Conservation (phyloP, 2,113 vertebrate genomes). For the Tragelaphus scriptus region DNA sequence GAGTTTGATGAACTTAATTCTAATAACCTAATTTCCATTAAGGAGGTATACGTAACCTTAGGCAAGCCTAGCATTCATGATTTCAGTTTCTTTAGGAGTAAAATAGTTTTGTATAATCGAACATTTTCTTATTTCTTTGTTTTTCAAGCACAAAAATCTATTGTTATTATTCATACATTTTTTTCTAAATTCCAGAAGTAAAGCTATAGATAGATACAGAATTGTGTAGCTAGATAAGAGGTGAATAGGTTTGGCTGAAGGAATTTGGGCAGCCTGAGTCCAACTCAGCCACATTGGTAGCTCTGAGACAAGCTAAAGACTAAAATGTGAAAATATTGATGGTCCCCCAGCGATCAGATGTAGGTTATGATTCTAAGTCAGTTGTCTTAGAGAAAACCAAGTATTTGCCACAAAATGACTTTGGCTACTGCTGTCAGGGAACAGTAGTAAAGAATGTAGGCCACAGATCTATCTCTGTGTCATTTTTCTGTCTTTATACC, state of each 20-base stretch:
- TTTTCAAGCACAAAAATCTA: background rate
- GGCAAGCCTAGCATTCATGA: background rate
- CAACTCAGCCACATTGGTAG: background rate
- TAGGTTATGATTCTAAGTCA: background rate
- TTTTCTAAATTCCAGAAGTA: background rate
- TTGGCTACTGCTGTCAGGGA: background rate
- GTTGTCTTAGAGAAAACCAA: background rate
- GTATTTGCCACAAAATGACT: background rate
- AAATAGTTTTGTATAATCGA: background rate
- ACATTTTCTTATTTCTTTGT: background rate
- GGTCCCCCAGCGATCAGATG: background rate
- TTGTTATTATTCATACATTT: background rate
- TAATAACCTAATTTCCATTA: background rate
- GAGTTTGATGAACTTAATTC: background rate
- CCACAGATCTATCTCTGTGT: background rate
- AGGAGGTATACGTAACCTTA: background rate
- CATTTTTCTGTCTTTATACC: background rate
- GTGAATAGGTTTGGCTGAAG: background rate
- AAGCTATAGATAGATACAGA: background rate
- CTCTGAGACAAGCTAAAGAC: background rate
- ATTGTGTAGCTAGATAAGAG: background rate
- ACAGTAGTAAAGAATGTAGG: background rate
- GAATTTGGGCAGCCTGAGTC: background rate
- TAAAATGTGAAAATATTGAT: background rate
- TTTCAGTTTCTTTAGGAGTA: background rate